Conservation (phyloP, 2,113 vertebrate genomes). For the Tricholaema leucomelas region DNA sequence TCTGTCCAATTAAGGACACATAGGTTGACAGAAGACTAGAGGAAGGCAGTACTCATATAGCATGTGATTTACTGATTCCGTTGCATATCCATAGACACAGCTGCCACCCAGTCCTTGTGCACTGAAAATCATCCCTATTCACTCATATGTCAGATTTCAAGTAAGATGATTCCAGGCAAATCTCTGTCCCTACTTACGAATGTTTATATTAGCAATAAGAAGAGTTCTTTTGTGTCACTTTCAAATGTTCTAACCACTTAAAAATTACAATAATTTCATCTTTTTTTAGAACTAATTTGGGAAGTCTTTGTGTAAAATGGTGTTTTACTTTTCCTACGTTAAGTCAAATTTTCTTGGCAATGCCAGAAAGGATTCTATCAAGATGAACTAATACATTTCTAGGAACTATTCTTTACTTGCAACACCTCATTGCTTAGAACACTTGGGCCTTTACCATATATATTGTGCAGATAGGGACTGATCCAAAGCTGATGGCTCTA, state of each 20-base stretch:
- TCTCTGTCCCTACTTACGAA: background rate
- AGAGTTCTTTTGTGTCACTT: background rate
- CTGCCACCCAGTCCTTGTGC: background rate
- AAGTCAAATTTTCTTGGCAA: background rate
- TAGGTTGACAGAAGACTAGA: background rate
- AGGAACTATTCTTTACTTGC: background rate
- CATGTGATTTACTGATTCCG: background rate
- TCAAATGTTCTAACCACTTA: background rate
- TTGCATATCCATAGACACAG: background rate
- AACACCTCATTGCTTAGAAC: background rate
- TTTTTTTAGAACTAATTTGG: background rate
- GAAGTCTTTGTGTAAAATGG: background rate
- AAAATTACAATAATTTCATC: background rate
- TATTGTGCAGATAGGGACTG: background rate
- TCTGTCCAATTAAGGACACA: background rate
- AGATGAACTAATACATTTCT: background rate
- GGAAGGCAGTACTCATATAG: background rate
- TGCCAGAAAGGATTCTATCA: background rate
- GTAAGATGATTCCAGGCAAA: background rate
- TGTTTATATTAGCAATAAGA: constrained; percentile 18
- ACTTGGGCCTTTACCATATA: background rate
- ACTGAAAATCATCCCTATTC: background rate
- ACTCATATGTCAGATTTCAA: constrained; percentile 13
- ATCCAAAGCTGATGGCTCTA: background rate
- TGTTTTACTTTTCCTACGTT: constrained; percentile 10